Evolutionary conservation across 2,888 invertebrate genomes (phyloP).

Genomic region (Parasteatoda lunata): DNA sequence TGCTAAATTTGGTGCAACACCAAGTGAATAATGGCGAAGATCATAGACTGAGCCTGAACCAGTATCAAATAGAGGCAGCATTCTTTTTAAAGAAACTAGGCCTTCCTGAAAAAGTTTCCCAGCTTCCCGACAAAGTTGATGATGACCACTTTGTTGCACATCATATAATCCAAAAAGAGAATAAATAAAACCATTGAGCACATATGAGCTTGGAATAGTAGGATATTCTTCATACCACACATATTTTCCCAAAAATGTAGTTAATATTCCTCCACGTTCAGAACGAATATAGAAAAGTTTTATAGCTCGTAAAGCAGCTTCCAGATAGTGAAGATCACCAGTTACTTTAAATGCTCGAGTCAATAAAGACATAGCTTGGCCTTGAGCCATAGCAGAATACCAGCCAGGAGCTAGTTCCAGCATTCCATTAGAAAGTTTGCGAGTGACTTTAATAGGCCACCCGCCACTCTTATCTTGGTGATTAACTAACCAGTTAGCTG

Average conservation of each 20-base stretch:
- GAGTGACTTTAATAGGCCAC: constrained; percentile 91
- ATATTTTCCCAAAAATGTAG: constrained; percentile 88
- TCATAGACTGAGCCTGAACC: constrained; percentile 97
- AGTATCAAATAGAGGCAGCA: constrained; percentile 93
- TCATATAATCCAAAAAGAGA: constrained; percentile 96
- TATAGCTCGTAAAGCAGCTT: constrained; percentile 86
- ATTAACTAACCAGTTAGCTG: constrained; percentile 92
- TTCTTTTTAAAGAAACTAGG: constrained; percentile 87
- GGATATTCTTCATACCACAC: constrained; percentile 99
- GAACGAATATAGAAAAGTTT: constrained; percentile 85
- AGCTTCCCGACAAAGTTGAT: constrained; percentile 75
- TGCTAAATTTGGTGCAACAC: constrained; percentile 93
- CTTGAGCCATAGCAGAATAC: constrained; percentile 99
- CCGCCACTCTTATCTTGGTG: constrained; percentile 92
- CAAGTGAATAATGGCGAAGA: constrained; percentile 91
- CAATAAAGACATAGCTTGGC: constrained; percentile 93
- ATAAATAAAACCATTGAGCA: constrained; percentile 98
- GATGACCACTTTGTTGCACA: constrained; percentile 79
- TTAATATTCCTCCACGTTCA: constrained; percentile 86
- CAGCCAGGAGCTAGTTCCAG: constrained; percentile 90
- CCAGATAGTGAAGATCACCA: constrained; percentile 81
- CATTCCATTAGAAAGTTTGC: constrained; percentile 80
- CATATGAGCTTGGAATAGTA: constrained; percentile 93
- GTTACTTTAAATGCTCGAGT: constrained; percentile 86
- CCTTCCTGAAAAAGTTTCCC: constrained; percentile 87